Percentiles rank a stretch among this genome's conserved stretches.
Conservation (phyloP, 2,888 invertebrate genomes). For the Mythimna ferrago region DNA sequence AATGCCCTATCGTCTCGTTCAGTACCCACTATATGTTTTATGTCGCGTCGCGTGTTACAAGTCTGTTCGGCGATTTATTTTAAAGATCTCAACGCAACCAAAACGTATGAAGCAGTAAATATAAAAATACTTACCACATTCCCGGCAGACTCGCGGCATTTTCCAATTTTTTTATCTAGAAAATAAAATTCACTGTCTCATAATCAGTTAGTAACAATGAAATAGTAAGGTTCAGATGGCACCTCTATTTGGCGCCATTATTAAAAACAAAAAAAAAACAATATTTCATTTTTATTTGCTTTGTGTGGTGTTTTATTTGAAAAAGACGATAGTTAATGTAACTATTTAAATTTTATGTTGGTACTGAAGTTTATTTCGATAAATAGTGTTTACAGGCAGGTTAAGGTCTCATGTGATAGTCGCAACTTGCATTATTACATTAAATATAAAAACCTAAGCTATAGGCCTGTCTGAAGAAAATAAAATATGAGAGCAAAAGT, state of each 20-base stretch:
- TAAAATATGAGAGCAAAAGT: too few species aligned
- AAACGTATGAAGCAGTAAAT: neutral
- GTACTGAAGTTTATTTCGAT: neutral
- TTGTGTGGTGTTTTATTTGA: neutral
- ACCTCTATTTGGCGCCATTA: neutral
- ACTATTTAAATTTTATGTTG: neutral
- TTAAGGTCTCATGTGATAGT: slow-evolving; percentile 21
- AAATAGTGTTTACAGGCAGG: too few species aligned
- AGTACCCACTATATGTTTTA: too few species aligned
- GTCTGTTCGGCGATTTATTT: slow-evolving; percentile 31
- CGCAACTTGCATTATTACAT: too few species aligned
- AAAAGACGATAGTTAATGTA: too few species aligned
- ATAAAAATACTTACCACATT: slow-evolving; percentile 29
- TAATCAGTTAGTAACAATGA: slow-evolving; percentile 32
- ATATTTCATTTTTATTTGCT: neutral
- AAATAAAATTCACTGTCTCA: slow-evolving; percentile 54
- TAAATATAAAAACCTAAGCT: too few species aligned
- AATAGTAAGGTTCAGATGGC: neutral
- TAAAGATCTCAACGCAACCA: neutral
- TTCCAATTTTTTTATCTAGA: slow-evolving; percentile 46
- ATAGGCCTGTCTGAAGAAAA: too few species aligned
- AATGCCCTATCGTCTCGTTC: neutral
- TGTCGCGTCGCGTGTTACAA: slow-evolving; percentile 41
- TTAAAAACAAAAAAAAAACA: neutral
- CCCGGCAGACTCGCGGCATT: slow-evolving; percentile 34